Base-by-base conservation (phyloP, 1,140 invertebrate species). In the Zaprionus camerounensis region DNA sequence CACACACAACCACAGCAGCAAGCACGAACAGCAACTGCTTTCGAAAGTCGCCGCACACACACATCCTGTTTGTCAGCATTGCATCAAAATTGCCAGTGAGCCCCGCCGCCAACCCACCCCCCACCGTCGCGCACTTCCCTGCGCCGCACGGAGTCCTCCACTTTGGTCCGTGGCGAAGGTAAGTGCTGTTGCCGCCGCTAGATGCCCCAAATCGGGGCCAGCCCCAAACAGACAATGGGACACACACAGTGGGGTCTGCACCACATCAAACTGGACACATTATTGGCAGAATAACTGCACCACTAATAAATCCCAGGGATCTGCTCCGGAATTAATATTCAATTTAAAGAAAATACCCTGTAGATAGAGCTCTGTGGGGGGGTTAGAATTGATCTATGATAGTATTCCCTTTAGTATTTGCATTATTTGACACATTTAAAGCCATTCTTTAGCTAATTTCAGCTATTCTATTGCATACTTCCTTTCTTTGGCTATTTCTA, bases 51-150 rank as follows among this genome's bases (percentile, higher is more conserved):
- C 80, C 64, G 51, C 62, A 49, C 66, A 69, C 36, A 83, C 84
- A 82, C 78, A 87, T 88, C 84, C 84, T 88, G 84, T 88, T 88
- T 71, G 69, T 78, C 70, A 62, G 68, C 67, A 77, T 80, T 74
- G 69, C 78, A 73, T 80, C 62, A 68, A 86, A 87, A 69, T 67
- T 68, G 59, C 38, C 80, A 28, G 22, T 26, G 68, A 34, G 65
- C 51, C 61, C 41, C 41, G 41, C 41, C n/a, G 41, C n/a, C n/a
- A 1, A n/a, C 38, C 6, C 5, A 15, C 38, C n/a, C 0, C 13
- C 38, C 13, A 15, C 0, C 41, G 6, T 3, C 41, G 15, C 41
- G 41, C 41, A 17, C 41, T 7, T 5, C n/a, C n/a, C 41, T 9
- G n/a, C 41, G n/a, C 7, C n/a, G n/a, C 41, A 46, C 41, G 7